phyloP scores from a whole-genome alignment of 2,888 invertebrate species.

The Drosophila nr. perissopoda region DNA sequence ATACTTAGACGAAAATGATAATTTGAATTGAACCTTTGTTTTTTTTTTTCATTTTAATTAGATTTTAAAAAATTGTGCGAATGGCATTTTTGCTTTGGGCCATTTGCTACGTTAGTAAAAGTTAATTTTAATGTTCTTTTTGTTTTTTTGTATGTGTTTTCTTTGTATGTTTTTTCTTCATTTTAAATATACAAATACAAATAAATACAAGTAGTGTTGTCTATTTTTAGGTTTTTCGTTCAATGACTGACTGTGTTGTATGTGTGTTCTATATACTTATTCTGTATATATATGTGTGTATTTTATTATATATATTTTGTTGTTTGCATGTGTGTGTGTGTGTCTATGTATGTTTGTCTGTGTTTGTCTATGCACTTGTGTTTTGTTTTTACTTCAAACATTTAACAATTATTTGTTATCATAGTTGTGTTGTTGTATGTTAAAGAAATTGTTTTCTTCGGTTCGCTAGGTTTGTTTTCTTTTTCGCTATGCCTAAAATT shows the following conservation, averaged over 20 bases:
- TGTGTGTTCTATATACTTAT: slow-evolving; percentile 57
- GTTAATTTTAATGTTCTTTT: slow-evolving; percentile 28
- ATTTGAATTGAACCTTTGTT: slow-evolving; percentile 36
- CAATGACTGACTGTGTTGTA: slow-evolving; percentile 56
- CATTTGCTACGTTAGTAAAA: slow-evolving; percentile 61
- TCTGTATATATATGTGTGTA: slow-evolving; percentile 47
- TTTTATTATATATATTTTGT: slow-evolving; percentile 41
- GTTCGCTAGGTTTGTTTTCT: slow-evolving; percentile 33
- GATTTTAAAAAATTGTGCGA: slow-evolving; percentile 53
- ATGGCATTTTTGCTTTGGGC: slow-evolving; percentile 52
- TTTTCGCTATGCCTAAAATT: slow-evolving; percentile 47
- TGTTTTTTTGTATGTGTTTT: slow-evolving; percentile 12
- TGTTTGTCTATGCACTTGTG: slow-evolving; percentile 37
- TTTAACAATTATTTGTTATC: slow-evolving; percentile 66
- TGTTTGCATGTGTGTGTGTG: slow-evolving; percentile 39
- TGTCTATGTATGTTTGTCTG: slow-evolving; percentile 45
- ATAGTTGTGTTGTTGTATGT: slow-evolving; percentile 35
- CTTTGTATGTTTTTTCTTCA: slow-evolving; percentile 10
- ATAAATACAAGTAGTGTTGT: slow-evolving; percentile 76
- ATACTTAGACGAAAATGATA: slow-evolving; percentile 40
- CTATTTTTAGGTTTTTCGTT: slow-evolving; percentile 36
- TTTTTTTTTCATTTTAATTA: slow-evolving; percentile 11
- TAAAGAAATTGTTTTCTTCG: slow-evolving; percentile 27
- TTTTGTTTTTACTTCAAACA: slow-evolving; percentile 51
- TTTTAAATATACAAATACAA: slow-evolving; percentile 81